Evolutionary conservation across 2,888 invertebrate genomes (phyloP).

Genomic region (Cerceris rybyensis): DNA sequence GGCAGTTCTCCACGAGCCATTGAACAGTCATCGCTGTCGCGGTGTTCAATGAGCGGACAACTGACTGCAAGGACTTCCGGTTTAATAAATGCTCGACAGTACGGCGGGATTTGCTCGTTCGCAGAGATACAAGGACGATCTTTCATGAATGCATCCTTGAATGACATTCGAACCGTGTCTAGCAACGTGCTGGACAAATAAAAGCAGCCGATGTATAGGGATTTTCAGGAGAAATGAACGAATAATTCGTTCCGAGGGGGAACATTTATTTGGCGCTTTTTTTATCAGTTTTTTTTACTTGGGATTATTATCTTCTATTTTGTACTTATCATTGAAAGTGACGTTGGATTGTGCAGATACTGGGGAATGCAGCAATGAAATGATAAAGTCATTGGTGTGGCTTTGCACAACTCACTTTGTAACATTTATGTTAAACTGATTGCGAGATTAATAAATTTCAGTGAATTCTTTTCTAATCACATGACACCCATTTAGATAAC

Average conservation of each 20-base stretch:
- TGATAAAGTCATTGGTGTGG: no score
- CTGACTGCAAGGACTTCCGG: slow-evolving; percentile 58
- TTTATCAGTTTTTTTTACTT: no score
- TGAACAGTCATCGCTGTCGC: slow-evolving; percentile 68
- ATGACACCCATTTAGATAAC: no score
- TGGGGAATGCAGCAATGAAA: no score
- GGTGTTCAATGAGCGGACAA: slow-evolving; percentile 65
- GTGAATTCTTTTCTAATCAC: no score
- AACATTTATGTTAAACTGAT: no score
- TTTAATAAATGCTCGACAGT: slow-evolving; percentile 55
- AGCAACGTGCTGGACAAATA: slow-evolving; percentile 11
- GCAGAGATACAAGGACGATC: slow-evolving; percentile 27
- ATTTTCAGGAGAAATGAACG: background rate
- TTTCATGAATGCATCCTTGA: slow-evolving; percentile 20
- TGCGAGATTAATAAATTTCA: no score
- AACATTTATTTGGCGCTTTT: no score
- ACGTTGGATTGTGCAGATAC: no score
- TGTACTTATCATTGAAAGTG: no score
- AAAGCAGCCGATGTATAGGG: background rate
- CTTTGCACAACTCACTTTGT: no score
- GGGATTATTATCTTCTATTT: no score
- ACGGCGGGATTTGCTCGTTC: slow-evolving; percentile 14
- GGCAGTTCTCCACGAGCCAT: slow-evolving; percentile 70
- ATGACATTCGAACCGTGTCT: background rate
- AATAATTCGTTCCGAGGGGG: background rate